These are phyloP conservation scores for Tiaroga cobitis DNA, from an alignment of 2,797 vertebrate species.

Conservation along the genomic window DNA sequence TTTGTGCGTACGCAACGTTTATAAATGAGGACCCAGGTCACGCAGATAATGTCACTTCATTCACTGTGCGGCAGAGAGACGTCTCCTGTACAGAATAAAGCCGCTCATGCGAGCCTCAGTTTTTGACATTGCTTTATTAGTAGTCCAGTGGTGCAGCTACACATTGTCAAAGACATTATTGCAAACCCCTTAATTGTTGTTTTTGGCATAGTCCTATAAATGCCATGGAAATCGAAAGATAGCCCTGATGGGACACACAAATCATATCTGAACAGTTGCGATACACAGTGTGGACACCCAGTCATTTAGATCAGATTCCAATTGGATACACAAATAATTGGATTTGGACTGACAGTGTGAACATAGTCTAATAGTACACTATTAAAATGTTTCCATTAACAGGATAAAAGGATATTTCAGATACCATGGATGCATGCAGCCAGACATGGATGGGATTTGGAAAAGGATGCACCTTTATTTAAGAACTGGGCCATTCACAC, in stretches of 20 bases:
- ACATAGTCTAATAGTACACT: not conserved
- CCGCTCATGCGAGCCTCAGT: not conserved
- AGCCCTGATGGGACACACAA: not conserved
- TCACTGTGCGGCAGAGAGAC: not conserved
- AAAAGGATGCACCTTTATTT: constrained; percentile 96
- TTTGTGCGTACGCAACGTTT: no score
- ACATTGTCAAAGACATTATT: not conserved
- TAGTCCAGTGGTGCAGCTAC: not conserved
- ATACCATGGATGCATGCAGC: constrained; percentile 99
- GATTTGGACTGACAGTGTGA: not conserved
- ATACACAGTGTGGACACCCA: not conserved
- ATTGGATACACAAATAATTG: not conserved
- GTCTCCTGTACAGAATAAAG: not conserved
- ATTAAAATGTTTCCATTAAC: constrained; percentile 34
- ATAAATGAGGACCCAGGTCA: no score
- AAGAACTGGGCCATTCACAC: constrained; percentile 98
- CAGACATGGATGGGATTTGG: constrained; percentile 96
- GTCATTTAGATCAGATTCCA: not conserved
- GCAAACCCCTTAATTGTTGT: not conserved
- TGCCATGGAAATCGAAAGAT: not conserved
- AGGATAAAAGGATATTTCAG: constrained; percentile 98
- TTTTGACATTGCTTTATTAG: not conserved
- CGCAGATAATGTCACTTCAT: no score
- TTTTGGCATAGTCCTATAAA: not conserved
- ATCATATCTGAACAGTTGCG: not conserved